Evolutionary conservation across 2,113 vertebrate genomes (phyloP).

Genomic region (Verasper variegatus): DNA sequence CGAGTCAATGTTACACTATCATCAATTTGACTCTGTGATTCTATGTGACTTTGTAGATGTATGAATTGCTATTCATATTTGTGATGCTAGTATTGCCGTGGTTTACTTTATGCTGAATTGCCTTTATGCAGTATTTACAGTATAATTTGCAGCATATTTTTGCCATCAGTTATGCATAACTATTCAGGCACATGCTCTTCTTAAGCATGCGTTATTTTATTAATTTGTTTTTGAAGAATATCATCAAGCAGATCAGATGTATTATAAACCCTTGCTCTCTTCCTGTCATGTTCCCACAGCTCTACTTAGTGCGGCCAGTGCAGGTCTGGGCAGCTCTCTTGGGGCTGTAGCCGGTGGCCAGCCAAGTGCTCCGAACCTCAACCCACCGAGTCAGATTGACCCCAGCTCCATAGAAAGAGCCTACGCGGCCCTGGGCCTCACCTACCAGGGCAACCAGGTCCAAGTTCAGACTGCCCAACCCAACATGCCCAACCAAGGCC

Average conservation of each 20-base stretch:
- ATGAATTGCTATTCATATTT: not conserved
- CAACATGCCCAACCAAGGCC: slow-evolving; percentile 81
- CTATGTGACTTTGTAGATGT: not conserved
- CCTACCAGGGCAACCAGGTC: slow-evolving; percentile 97
- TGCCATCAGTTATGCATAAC: not conserved
- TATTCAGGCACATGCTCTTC: not conserved
- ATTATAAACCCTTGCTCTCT: slow-evolving; percentile 8
- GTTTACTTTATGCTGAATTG: not conserved
- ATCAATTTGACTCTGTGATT: not conserved
- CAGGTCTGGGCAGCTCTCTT: slow-evolving; percentile 87
- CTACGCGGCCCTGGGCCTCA: slow-evolving; percentile 95
- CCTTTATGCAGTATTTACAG: not conserved
- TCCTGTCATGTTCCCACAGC: slow-evolving; percentile 78
- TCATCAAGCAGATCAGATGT: not conserved
- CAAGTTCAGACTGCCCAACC: slow-evolving; percentile 85
- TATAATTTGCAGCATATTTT: not conserved
- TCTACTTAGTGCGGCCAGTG: slow-evolving; percentile 86
- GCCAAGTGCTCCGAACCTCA: slow-evolving; percentile 88
- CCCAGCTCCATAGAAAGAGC: slow-evolving; percentile 98
- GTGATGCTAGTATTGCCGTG: not conserved
- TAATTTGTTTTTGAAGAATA: not conserved
- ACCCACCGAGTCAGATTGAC: slow-evolving; percentile 94
- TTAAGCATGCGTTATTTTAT: not conserved
- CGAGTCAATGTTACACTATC: not conserved
- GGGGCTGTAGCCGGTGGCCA: slow-evolving; percentile 89